Conservation (phyloP, 1,140 invertebrate genomes). For the Cyclargus thomasi region DNA sequence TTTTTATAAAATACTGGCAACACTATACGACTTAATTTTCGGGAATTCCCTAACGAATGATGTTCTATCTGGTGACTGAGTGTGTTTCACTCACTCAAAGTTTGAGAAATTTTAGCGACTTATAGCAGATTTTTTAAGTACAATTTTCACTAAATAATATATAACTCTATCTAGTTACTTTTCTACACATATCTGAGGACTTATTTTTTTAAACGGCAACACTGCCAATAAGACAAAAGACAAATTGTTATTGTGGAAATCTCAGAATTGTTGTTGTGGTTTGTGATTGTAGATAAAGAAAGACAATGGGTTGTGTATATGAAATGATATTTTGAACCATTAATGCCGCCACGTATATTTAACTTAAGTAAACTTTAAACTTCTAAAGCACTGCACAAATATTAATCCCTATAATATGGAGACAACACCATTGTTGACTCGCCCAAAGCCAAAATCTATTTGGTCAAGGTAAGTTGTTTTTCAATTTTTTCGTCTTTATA, state of each 20-base stretch:
- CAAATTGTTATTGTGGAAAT: neutral
- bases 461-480: conserved; percentile 59
- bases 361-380: neutral
- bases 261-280: neutral
- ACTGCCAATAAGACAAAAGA: no score
- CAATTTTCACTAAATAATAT: no score
- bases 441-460: conserved; percentile 61
- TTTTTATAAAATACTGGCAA: no score
- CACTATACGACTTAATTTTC: no score
- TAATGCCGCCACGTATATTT: neutral
- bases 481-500: conserved; percentile 22
- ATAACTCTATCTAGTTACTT: no score
- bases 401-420: conserved; percentile 47
- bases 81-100: no score
- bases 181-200: no score
- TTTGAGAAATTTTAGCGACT: no score
- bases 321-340: neutral
- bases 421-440: conserved; percentile 58
- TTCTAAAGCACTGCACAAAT: neutral
- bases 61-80: no score
- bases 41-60: no score
- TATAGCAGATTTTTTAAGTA: no score
- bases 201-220: no score
- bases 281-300: neutral
- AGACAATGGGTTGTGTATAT: neutral